Percentiles rank a stretch among this genome's conserved stretches.
phyloP scores from a whole-genome alignment of 1,140 invertebrate species.

The Rhizoglyphus robini region DNA sequence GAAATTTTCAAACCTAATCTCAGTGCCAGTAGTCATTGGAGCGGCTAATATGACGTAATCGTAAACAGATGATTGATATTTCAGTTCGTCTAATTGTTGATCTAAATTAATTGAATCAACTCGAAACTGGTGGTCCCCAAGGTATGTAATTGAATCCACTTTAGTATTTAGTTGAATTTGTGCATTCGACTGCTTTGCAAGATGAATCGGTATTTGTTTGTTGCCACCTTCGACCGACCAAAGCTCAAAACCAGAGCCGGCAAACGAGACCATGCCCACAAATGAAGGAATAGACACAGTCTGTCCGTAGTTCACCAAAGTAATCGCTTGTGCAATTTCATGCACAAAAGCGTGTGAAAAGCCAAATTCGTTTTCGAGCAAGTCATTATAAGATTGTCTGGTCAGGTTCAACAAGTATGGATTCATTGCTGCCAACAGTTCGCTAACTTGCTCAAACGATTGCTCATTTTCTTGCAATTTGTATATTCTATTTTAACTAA shows the following conservation, averaged over 20 bases:
- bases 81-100: not conserved
- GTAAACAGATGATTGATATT: slow-evolving; percentile 31
- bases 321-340: slow-evolving; percentile 43
- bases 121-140: slow-evolving; percentile 25
- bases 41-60: slow-evolving; percentile 47
- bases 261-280: slow-evolving; percentile 45
- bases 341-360: slow-evolving; percentile 39
- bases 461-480: slow-evolving; percentile 37
- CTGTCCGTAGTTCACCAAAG: slow-evolving; percentile 51
- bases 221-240: slow-evolving; percentile 52
- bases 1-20: slow-evolving; percentile 37
- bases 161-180: slow-evolving; percentile 32
- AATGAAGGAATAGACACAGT: slow-evolving; percentile 43
- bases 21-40: slow-evolving; percentile 37
- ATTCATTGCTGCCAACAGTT: slow-evolving; percentile 42
- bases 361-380: slow-evolving; percentile 35
- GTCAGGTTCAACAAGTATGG: slow-evolving; percentile 39
- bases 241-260: slow-evolving; percentile 40
- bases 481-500: slow-evolving; percentile 41
- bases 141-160: slow-evolving; percentile 30
- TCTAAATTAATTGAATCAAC: slow-evolving; percentile 5
- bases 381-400: slow-evolving; percentile 33
- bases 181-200: slow-evolving; percentile 36
- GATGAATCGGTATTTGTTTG: slow-evolving; percentile 38
- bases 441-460: slow-evolving; percentile 39